These are phyloP conservation scores for Andrena fulva DNA, from an alignment of 2,888 invertebrate species.

Conservation along the genomic window DNA sequence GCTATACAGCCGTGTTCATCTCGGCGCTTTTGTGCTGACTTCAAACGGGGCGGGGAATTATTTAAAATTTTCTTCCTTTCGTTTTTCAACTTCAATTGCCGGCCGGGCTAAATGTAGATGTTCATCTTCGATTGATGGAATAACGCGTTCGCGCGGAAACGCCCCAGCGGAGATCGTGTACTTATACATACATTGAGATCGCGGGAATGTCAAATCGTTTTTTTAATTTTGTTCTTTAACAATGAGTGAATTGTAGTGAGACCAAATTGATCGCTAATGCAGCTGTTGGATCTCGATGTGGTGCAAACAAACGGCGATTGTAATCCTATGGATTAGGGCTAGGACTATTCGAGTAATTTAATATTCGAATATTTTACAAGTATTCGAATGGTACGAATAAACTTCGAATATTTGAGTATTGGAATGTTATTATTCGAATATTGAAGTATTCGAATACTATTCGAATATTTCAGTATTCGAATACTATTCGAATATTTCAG, in stretches of 20 bases:
- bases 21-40: neutral
- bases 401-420: no score
- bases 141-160: neutral
- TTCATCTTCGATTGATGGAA: neutral
- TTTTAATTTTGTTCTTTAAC: slow-evolving; percentile 27
- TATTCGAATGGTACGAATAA: no score
- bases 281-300: neutral
- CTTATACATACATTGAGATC: neutral
- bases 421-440: no score
- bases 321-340: neutral
- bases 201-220: slow-evolving; percentile 13
- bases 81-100: neutral
- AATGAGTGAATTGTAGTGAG: neutral
- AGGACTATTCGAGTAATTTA: no score
- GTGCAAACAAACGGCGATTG: neutral
- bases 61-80: neutral
- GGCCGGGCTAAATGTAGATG: no score
- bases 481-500: no score
- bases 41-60: slow-evolving; percentile 22
- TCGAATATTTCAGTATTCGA: no score
- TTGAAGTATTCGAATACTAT: no score
- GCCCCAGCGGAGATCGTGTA: neutral
- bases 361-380: no score
- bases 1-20: neutral
- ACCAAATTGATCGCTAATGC: neutral